A percentile compares a stretch with the other conserved stretches of the same genome.
Conservation (phyloP, 2,888 invertebrate species). For the Aspidiotus rigidus region DNA sequence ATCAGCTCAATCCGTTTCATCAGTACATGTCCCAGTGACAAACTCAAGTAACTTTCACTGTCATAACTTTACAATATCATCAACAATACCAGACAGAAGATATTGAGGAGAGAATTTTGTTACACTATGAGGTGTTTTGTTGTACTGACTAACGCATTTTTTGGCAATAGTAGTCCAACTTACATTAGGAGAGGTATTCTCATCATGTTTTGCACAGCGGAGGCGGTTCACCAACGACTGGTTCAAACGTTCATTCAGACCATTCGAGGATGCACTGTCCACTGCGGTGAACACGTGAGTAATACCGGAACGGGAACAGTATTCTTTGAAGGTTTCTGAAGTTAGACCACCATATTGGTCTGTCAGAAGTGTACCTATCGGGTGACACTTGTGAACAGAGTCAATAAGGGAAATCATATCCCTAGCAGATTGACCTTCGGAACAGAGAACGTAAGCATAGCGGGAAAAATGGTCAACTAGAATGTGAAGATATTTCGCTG, state of each 20-base stretch:
- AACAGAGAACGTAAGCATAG: constrained; percentile 5
- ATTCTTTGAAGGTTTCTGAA: constrained; percentile 3
- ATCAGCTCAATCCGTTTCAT: too few relatives aligned
- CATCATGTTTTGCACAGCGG: neutral
- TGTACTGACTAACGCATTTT: constrained; percentile 13
- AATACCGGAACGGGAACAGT: neutral
- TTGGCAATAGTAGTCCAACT: constrained; percentile 8
- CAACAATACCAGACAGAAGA: neutral
- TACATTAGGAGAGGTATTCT: neutral
- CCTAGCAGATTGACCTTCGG: constrained; percentile 1
- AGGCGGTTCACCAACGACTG: constrained; percentile 8
- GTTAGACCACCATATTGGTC: constrained; percentile 5
- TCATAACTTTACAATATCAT: neutral
- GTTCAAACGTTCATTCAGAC: constrained; percentile 8
- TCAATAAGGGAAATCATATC: neutral
- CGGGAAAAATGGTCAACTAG: constrained; percentile 8
- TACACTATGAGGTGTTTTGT: constrained; percentile 11
- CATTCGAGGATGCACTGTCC: constrained; percentile 14
- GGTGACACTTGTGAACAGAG: constrained; percentile 8
- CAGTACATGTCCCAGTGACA: too few relatives aligned
- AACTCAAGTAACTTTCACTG: too few relatives aligned
- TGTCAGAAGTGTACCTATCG: neutral
- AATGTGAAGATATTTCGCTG: neutral
- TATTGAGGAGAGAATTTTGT: neutral
- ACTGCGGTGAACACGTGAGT: constrained; percentile 11